Base-by-base conservation (phyloP, 1,140 invertebrate species). In the Drosophila parvula region DNA sequence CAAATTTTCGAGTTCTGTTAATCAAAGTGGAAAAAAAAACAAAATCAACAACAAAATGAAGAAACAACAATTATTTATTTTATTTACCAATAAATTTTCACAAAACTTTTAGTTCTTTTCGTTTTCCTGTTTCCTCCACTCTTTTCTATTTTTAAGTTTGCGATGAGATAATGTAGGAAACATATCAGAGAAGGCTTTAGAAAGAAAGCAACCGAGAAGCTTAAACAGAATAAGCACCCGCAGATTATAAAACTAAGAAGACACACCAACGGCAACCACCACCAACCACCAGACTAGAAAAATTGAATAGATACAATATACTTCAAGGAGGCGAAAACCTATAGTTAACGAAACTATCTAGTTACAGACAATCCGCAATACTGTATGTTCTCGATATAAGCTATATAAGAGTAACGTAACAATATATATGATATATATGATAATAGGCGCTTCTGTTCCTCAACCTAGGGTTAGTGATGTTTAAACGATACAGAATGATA, bases 291-390 rank as follows among this genome's bases (percentile, higher is more conserved):
- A 22, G 22, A 22, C 62, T 53, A 77, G 53, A 58, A 55, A 55
- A 48, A 74, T 36, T 43, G 32, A 78, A 68, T 78, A 70, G 63
- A 57, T 59, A 77, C 65, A 74, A 78, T 69, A 74, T 60, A 68
- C 38, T 55, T 36, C 34, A 36, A 22, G 4, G 36, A 22, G 0
- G 27, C 10, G 4, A 43, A 60, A 90, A 79, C 67, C 77, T 81
- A 85, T 68, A 75, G 77, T 90, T 83, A 88, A 88, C 80, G 73
- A 63, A 90, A 83, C 73, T 77, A 78, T 76, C 79, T 88, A 86
- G 82, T 79, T 86, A 86, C 81, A 81, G 82, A 86, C 82, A 86
- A 86, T 86, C 81, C 74, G 64, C 44, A 45, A 64, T 65, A 80
- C 43, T 64, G 62, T 71, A 61, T 69, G 56, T 68, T 61, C 43